Base-by-base conservation (phyloP, 2,888 invertebrate genomes). In the Heliconius ethilla region DNA sequence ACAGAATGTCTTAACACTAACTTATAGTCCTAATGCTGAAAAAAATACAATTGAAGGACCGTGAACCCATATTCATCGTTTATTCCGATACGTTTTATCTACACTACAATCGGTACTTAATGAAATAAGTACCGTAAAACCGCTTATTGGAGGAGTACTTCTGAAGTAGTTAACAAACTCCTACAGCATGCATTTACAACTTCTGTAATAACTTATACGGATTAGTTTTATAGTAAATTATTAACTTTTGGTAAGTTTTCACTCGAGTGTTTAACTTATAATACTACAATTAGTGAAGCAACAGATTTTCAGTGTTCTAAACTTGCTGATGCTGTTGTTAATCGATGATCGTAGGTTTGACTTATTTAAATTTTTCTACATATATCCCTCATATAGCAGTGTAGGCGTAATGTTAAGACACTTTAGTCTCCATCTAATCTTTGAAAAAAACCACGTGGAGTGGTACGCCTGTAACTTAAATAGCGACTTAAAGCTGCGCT, bases 221-320 rank as follows among this genome's bases (percentile, higher is more conserved):
- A 45, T 69, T 40, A 40, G 15, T 69, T 69, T 45, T 15, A 25
- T 45, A 69, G 25, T 45, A 69, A 69, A 40, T 69, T 69, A 45
- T 45, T 69, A 25, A 69, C 40, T 69, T 69, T 69, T 69, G 15
- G 69, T 25, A 69, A 69, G 15, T 40, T 25, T 40, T 11, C 69
- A 2, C 15, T 25, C n/a, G 22, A 40, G 40, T n/a, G 11, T 15
- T 67, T 25, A 69, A 15, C 25, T 69, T 15, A 15, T 69, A 25
- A 45, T 45, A 69, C 25, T 25, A 69, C 69, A 40, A 69, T 69
- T 69, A 69, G 37, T 13, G 40, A 45, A 45, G 40, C 15, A 40
- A 69, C 40, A 40, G 25, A 37, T 45, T 69, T 69, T 40, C 51
- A 15, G 51, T 22, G 51, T 51, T 51, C 7, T 51, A 51, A 51